phyloP scores from a whole-genome alignment of 2,888 invertebrate genomes.

The Drosophila basisetae region DNA sequence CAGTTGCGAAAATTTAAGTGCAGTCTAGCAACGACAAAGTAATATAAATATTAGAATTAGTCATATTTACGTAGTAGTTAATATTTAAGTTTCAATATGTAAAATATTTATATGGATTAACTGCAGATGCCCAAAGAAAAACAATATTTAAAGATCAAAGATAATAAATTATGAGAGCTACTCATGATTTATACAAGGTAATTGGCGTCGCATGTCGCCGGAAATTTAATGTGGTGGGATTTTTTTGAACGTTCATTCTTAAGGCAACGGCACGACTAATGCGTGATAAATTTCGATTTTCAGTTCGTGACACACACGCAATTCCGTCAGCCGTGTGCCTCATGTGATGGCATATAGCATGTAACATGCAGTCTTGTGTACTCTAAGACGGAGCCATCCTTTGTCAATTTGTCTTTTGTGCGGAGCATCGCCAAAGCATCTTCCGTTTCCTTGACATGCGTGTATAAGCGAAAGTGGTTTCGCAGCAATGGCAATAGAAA shows the following conservation, averaged over 20 bases:
- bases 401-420: conserved; percentile 39
- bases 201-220: conserved; percentile 32
- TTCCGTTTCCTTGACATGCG: conserved; percentile 34
- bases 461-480: conserved; percentile 11
- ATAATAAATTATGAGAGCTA: conserved; percentile 25
- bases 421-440: conserved; percentile 21
- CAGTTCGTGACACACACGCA: conserved; percentile 31
- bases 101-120: conserved; percentile 11
- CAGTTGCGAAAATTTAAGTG: neutral
- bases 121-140: conserved; percentile 24
- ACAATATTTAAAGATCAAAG: conserved; percentile 40
- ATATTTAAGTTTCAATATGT: neutral
- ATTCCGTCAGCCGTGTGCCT: conserved; percentile 13
- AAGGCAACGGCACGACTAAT: conserved; percentile 27
- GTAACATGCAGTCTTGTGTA: neutral
- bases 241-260: conserved; percentile 2
- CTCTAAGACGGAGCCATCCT: conserved; percentile 5
- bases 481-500: conserved; percentile 17
- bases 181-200: conserved; percentile 43
- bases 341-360: neutral
- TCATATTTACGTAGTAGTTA: neutral
- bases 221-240: conserved; percentile 5
- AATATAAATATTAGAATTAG: neutral
- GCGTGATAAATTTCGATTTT: conserved; percentile 54
- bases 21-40: neutral